These are phyloP conservation scores for Zygaena filipendulae DNA, from an alignment of 2,888 invertebrate genomes.

Conservation along the genomic window DNA sequence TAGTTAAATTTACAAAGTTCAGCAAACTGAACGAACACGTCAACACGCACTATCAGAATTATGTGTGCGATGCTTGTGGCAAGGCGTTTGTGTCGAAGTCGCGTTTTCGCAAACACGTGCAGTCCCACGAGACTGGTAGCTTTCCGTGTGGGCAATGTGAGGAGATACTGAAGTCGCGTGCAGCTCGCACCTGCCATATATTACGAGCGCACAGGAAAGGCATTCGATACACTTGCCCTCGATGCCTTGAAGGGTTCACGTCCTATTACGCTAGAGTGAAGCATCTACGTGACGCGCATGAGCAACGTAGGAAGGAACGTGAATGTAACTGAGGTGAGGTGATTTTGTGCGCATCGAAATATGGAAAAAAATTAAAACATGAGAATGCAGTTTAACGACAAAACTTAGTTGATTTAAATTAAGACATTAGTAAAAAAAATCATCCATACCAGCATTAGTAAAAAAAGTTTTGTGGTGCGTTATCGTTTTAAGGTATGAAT, in stretches of 20 bases:
- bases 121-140: slow-evolving; percentile 41
- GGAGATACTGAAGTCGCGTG: slow-evolving; percentile 36
- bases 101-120: slow-evolving; percentile 45
- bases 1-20: slow-evolving; percentile 30
- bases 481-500: no score
- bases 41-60: slow-evolving; percentile 51
- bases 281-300: slow-evolving; percentile 43
- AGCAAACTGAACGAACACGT: slow-evolving; percentile 51
- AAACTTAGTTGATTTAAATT: no score
- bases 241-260: slow-evolving; percentile 44
- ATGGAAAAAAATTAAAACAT: no score
- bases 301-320: slow-evolving; percentile 32
- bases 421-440: no score
- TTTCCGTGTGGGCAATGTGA: slow-evolving; percentile 49
- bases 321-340: no score
- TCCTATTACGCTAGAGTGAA: slow-evolving; percentile 42
- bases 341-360: no score
- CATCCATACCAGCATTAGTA: no score
- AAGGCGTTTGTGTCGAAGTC: slow-evolving; percentile 51
- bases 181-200: slow-evolving; percentile 40
- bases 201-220: slow-evolving; percentile 41
- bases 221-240: slow-evolving; percentile 44
- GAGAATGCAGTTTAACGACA: no score
- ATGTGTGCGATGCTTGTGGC: slow-evolving; percentile 51
- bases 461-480: no score